phyloP scores from a whole-genome alignment of 2,888 invertebrate genomes.

The Thyatira batis region DNA sequence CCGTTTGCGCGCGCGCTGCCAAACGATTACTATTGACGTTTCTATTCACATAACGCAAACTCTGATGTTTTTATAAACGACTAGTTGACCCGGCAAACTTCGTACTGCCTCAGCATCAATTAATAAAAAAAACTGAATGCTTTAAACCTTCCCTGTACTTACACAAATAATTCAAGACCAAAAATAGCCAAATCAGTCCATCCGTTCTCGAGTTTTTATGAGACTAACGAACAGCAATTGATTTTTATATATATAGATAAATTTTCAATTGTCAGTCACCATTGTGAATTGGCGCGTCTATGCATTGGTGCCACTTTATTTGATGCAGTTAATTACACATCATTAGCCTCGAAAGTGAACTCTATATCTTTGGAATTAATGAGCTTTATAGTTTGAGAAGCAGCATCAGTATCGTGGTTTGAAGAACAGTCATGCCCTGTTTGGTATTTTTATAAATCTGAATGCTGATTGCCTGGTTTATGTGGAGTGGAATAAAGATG shows the following conservation, averaged over 20 bases:
- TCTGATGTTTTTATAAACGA: constrained; percentile 72
- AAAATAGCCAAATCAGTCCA: too few species aligned
- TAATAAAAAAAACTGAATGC: too few species aligned
- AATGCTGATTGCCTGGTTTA: constrained; percentile 49
- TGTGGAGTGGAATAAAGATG: constrained; percentile 39
- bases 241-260: too few species aligned
- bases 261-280: constrained; percentile 61
- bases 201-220: too few species aligned
- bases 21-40: constrained; percentile 67
- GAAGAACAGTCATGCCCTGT: constrained; percentile 13
- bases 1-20: constrained; percentile 49
- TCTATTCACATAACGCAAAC: constrained; percentile 61
- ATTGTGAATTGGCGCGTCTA: constrained; percentile 59
- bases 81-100: too few species aligned
- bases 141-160: too few species aligned
- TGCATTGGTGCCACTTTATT: constrained; percentile 28
- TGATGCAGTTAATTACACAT: constrained; percentile 8
- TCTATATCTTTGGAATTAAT: not conserved
- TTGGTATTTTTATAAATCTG: constrained; percentile 42
- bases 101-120: too few species aligned
- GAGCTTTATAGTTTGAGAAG: not conserved
- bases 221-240: too few species aligned
- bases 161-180: too few species aligned
- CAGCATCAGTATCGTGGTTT: constrained; percentile 10
- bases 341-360: constrained; percentile 9